phyloP scores from a whole-genome alignment of 1,140 invertebrate species.

The Philotrypesis tridentata region DNA sequence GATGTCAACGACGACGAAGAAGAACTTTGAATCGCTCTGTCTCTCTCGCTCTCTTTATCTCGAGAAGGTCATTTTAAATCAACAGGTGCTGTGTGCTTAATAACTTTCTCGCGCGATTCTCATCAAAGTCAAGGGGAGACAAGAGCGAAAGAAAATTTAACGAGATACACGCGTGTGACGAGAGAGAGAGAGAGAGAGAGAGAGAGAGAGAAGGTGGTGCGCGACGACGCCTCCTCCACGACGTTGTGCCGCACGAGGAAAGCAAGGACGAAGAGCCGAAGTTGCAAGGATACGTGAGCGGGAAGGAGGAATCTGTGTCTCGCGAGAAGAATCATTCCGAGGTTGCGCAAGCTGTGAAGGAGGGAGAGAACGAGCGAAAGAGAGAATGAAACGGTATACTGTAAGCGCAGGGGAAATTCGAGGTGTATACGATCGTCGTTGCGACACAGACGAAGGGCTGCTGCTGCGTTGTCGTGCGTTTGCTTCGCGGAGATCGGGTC shows the following conservation, averaged over 20 bases:
- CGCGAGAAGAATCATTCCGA: background rate
- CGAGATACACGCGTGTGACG: constrained; percentile 20
- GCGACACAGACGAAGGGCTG: constrained; percentile 30
- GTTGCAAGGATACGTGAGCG: background rate
- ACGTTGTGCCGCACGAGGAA: too few relatives aligned
- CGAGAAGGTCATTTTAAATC: constrained; percentile 43
- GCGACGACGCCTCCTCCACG: too few relatives aligned
- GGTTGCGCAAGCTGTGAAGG: background rate
- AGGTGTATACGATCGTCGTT: constrained; percentile 32
- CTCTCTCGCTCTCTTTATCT: too few relatives aligned
- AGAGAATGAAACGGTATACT: background rate
- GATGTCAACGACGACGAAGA: background rate
- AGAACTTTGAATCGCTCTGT: constrained; percentile 51
- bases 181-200: background rate
- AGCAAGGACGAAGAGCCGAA: background rate
- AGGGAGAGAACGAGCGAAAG: too few relatives aligned
- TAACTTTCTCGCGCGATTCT: constrained; percentile 2
- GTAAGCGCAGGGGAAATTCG: constrained; percentile 30
- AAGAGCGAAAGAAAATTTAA: background rate
- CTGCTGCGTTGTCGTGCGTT: background rate
- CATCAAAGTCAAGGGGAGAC: constrained; percentile 20
- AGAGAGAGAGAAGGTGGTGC: background rate
- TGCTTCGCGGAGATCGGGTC: background rate
- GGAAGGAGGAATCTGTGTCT: background rate
- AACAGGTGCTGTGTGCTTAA: constrained; percentile 50